Percentiles rank a stretch among this genome's conserved stretches.
Evolutionary conservation across 1,140 invertebrate genomes (phyloP).

Genomic region (Rhynchophorus ferrugineus): DNA sequence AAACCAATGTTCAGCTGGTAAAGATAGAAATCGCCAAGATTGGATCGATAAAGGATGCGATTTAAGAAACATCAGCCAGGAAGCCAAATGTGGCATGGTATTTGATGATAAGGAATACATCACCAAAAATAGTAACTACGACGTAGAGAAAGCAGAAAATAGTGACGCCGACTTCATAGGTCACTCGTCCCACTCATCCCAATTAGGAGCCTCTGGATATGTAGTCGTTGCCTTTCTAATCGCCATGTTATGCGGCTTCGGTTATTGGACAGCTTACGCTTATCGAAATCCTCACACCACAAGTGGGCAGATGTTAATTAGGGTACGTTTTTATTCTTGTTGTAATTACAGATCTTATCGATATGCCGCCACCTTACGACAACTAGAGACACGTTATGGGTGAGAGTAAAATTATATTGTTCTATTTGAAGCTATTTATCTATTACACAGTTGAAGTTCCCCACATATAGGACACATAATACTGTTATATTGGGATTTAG

Average conservation of each 20-base stretch:
- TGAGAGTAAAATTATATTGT: not conserved
- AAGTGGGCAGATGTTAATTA: slow-evolving; percentile 93
- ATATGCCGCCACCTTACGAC: not conserved
- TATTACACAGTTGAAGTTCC: too few species aligned
- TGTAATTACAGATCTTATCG: not conserved
- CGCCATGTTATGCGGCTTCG: slow-evolving; percentile 50
- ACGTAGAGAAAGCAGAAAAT: not conserved
- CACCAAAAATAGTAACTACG: not conserved
- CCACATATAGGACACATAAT: too few species aligned
- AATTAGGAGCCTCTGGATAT: slow-evolving; percentile 52
- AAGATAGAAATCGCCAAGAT: slow-evolving; percentile 79
- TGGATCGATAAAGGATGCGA: slow-evolving; percentile 78
- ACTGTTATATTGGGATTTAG: too few species aligned
- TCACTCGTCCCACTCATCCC: slow-evolving; percentile 22
- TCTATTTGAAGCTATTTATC: too few species aligned
- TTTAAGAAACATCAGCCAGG: slow-evolving; percentile 41
- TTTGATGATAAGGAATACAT: not conserved
- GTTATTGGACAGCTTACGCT: slow-evolving; percentile 81
- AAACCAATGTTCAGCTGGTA: slow-evolving; percentile 80
- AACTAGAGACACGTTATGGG: slow-evolving; percentile 1
- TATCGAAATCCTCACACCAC: slow-evolving; percentile 91
- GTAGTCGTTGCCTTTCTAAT: slow-evolving; percentile 59
- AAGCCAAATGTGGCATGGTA: slow-evolving; percentile 39
- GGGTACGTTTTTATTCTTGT: slow-evolving; percentile 54
- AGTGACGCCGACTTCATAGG: slow-evolving; percentile 5